These are phyloP conservation scores for Sakesphorus luctuosus DNA, from an alignment of 2,113 vertebrate species.

Conservation along the genomic window DNA sequence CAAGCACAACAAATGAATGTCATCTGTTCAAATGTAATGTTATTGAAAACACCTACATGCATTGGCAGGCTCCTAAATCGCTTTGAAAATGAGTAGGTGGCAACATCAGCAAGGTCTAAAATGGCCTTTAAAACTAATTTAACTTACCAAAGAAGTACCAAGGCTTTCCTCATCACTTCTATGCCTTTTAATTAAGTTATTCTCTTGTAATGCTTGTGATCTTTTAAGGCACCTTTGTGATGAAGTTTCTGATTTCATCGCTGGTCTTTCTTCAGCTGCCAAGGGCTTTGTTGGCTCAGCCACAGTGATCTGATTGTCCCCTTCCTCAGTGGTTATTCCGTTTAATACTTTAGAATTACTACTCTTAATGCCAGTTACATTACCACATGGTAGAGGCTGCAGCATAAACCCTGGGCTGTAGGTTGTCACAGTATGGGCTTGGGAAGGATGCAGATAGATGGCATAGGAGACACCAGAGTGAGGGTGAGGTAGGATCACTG, in stretches of 20 bases:
- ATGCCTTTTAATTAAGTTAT: slow-evolving; percentile 76
- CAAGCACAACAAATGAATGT: neutral
- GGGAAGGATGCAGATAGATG: slow-evolving; percentile 84
- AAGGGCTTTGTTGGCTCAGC: neutral
- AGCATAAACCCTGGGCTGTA: slow-evolving; percentile 79
- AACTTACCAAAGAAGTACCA: slow-evolving; percentile 68
- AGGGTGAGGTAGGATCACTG: slow-evolving; percentile 82
- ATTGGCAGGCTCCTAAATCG: neutral
- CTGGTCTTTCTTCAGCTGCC: slow-evolving; percentile 4
- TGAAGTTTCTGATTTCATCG: slow-evolving; percentile 35
- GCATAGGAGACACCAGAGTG: slow-evolving; percentile 78
- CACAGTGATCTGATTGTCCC: neutral
- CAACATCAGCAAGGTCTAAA: neutral
- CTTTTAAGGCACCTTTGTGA: slow-evolving; percentile 78
- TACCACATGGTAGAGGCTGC: slow-evolving; percentile 82
- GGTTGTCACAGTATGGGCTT: slow-evolving; percentile 71
- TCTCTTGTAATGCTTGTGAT: slow-evolving; percentile 45
- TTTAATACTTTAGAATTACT: neutral
- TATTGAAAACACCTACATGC: neutral
- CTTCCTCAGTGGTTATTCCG: slow-evolving; percentile 13
- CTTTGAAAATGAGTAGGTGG: neutral
- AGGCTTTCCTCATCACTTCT: slow-evolving; percentile 61
- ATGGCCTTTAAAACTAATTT: neutral
- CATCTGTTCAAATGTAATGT: neutral
- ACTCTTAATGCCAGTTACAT: slow-evolving; percentile 51